phyloP scores from a whole-genome alignment of 2,113 vertebrate genomes.

The Cyanoderma ruficeps region DNA sequence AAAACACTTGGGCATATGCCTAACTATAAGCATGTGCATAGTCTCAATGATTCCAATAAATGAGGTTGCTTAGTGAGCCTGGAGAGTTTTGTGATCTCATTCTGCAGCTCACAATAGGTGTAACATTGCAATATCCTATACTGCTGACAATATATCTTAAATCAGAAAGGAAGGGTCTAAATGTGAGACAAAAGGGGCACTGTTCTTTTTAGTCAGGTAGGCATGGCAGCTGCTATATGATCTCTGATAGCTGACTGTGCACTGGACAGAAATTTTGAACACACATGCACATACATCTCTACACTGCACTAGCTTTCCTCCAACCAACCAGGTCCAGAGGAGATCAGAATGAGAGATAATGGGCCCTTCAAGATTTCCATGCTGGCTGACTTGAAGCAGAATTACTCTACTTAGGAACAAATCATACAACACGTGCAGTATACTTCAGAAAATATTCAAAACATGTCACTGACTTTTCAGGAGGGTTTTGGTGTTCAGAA shows the following conservation, averaged over 20 bases:
- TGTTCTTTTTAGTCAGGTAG: neutral
- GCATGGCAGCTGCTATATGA: neutral
- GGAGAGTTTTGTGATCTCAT: neutral
- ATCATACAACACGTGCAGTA: neutral
- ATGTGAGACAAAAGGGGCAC: neutral
- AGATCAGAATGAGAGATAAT: neutral
- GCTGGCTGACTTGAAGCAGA: neutral
- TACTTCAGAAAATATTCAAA: neutral
- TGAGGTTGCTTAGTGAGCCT: neutral
- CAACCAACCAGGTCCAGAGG: neutral
- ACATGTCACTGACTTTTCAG: neutral
- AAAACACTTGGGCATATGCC: neutral
- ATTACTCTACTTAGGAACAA: neutral
- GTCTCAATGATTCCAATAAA: neutral
- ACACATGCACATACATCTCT: neutral
- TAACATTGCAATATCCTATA: neutral
- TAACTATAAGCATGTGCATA: neutral
- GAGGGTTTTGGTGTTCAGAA: neutral
- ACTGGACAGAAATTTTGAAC: neutral
- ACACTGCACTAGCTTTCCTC: neutral
- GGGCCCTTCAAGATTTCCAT: neutral
- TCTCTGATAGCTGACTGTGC: neutral
- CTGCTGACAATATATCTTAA: neutral
- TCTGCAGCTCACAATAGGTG: rapidly evolving
- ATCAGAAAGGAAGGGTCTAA: neutral